phyloP scores from a whole-genome alignment of 2,888 invertebrate species.

The Acanthacorydalis orientalis region DNA sequence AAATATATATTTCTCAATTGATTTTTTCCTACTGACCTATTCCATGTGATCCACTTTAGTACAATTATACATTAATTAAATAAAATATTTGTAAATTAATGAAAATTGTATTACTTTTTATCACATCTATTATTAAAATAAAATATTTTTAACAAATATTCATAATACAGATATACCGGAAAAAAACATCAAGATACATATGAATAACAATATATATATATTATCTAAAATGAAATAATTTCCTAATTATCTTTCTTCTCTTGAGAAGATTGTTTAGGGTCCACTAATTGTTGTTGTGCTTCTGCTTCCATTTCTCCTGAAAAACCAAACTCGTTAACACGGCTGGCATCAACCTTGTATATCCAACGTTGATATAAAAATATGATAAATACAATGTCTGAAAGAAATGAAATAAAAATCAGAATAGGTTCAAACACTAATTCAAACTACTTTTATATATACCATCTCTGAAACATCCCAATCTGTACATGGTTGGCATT shows the following conservation, averaged over 20 bases:
- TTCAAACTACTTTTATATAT: conserved; percentile 15
- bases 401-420: conserved; percentile 18
- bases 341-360: conserved; percentile 87
- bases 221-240: too few species aligned
- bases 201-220: too few species aligned
- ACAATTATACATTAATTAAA: too few species aligned
- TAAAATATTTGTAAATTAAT: too few species aligned
- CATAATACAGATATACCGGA: too few species aligned
- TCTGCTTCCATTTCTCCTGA: conserved; percentile 76
- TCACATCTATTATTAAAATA: too few species aligned
- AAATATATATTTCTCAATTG: too few species aligned
- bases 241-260: conserved; percentile 3
- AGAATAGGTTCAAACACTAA: conserved; percentile 1
- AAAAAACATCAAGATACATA: too few species aligned
- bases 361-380: conserved; percentile 98
- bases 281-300: conserved; percentile 30
- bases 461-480: conserved; percentile 97
- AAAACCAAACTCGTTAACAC: conserved; percentile 98
- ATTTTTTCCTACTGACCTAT: too few species aligned
- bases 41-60: too few species aligned
- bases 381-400: conserved; percentile 96
- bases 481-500: conserved; percentile 97
- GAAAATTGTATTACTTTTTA: too few species aligned
- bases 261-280: conserved; percentile 19
- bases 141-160: too few species aligned